Percentiles rank a stretch among this genome's conserved stretches.
Conservation (phyloP, 2,888 invertebrate genomes). For the Neria commutata region DNA sequence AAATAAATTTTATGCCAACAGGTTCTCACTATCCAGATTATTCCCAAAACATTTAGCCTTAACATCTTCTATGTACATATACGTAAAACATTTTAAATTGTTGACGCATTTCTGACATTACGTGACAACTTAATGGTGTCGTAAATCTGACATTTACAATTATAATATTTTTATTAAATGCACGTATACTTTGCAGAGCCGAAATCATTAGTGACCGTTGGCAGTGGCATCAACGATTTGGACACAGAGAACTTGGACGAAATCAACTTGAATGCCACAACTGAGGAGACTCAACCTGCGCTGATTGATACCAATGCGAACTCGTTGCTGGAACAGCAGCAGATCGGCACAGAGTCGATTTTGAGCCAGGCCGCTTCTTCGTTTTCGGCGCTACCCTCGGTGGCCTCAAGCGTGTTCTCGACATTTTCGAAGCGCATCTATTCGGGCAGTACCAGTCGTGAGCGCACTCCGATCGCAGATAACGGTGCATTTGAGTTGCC, state of each 20-base stretch:
- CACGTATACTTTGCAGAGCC: constrained; percentile 48
- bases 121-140: background rate
- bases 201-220: constrained; percentile 56
- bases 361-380: constrained; percentile 58
- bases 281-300: constrained; percentile 38
- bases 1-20: no score
- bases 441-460: constrained; percentile 42
- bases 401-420: constrained; percentile 70
- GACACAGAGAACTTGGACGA: constrained; percentile 65
- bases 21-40: no score
- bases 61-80: no score
- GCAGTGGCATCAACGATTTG: constrained; percentile 50
- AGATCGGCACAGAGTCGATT: constrained; percentile 45
- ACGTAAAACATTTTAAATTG: constrained; percentile 22
- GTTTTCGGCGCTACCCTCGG: constrained; percentile 66
- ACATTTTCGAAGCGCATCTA: constrained; percentile 63
- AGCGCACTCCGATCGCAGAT: constrained; percentile 35
- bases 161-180: background rate
- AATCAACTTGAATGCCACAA: constrained; percentile 62
- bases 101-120: background rate
- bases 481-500: constrained; percentile 34
- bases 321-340: constrained; percentile 43
- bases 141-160: constrained; percentile 4
- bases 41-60: no score
- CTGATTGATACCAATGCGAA: constrained; percentile 47